These are phyloP conservation scores for Chrosomus eos DNA, from an alignment of 2,797 vertebrate species.

Conservation along the genomic window DNA sequence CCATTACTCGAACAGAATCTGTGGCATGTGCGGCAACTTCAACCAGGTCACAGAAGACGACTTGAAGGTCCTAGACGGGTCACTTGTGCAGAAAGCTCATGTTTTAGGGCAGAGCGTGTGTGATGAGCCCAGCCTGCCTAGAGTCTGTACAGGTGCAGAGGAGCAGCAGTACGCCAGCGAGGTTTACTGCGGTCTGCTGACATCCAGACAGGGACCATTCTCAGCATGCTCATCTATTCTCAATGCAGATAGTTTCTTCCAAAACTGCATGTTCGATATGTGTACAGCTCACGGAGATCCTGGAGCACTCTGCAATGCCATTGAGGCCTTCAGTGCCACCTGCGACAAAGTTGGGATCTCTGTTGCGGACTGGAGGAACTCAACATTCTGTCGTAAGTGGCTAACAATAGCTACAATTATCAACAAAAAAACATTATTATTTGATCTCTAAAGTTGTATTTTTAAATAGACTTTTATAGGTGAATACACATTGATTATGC, in stretches of 20 bases:
- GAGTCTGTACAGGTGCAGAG: slow-evolving; percentile 71
- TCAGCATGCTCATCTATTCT: slow-evolving; percentile 74
- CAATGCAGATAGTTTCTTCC: slow-evolving; percentile 76
- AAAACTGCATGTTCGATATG: slow-evolving; percentile 79
- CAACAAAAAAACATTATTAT: background rate
- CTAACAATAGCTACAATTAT: background rate
- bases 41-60: slow-evolving; percentile 78
- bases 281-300: slow-evolving; percentile 76
- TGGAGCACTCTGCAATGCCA: slow-evolving; percentile 70
- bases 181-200: slow-evolving; percentile 79
- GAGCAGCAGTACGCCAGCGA: slow-evolving; percentile 72
- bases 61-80: slow-evolving; percentile 69
- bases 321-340: slow-evolving; percentile 74
- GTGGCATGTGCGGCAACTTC: slow-evolving; percentile 88
- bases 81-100: slow-evolving; percentile 61
- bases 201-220: slow-evolving; percentile 76
- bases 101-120: slow-evolving; percentile 75
- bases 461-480: background rate
- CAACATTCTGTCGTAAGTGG: slow-evolving; percentile 82
- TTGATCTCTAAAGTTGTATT: background rate
- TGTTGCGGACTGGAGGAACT: slow-evolving; percentile 79
- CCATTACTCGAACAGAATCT: slow-evolving; percentile 77
- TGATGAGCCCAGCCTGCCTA: slow-evolving; percentile 63
- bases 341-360: slow-evolving; percentile 79
- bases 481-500: background rate